Evolutionary conservation across 2,888 invertebrate species (phyloP).

Genomic region (Graphium colonna): DNA sequence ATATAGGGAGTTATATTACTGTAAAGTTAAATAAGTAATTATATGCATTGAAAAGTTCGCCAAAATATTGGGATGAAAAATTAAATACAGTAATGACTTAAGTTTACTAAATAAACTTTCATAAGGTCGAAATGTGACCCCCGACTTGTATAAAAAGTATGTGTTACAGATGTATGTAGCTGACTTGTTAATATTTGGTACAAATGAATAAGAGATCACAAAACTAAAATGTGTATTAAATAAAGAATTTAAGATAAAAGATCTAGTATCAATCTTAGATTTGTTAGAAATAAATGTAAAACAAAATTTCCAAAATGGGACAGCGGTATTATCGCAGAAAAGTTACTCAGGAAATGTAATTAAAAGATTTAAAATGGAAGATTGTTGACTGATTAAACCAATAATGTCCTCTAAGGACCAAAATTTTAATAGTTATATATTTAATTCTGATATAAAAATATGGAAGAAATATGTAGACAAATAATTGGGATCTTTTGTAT

Average conservation of each 20-base stretch:
- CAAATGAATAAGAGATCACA: background rate
- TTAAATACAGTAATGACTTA: conserved; percentile 29
- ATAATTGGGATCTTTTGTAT: background rate
- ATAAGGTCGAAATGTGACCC: conserved; percentile 25
- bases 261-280: conserved; percentile 24
- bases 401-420: no score
- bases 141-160: no score
- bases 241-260: conserved; percentile 16
- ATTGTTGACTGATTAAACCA: no score
- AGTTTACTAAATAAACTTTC: conserved; percentile 29
- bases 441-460: no score
- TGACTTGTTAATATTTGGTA: no score
- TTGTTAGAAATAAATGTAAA: conserved; percentile 27
- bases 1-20: background rate
- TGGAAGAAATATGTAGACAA: background rate
- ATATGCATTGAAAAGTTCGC: conserved; percentile 24
- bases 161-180: no score
- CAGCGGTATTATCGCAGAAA: conserved; percentile 25
- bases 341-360: conserved; percentile 25
- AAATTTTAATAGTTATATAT: no score
- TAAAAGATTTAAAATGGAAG: no score
- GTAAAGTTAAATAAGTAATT: background rate
- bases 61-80: conserved; percentile 31
- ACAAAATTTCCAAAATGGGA: conserved; percentile 24
- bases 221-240: conserved; percentile 24